Percentiles rank a stretch among this genome's conserved stretches.
Evolutionary conservation across 2,113 vertebrate genomes (phyloP).

Genomic region (Syngnathus scovelli): DNA sequence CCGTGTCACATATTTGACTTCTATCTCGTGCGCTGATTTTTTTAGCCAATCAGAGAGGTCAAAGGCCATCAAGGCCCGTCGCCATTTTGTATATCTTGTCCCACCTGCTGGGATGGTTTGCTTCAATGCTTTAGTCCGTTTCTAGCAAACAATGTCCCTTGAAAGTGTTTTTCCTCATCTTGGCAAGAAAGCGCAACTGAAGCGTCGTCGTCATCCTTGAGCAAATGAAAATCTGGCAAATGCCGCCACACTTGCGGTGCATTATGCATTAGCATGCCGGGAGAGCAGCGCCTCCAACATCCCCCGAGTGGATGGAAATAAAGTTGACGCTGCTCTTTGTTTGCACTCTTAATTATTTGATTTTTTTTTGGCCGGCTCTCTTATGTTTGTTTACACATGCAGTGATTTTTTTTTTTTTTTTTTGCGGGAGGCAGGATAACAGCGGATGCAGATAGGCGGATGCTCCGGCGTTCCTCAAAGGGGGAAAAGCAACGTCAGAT

Average conservation of each 20-base stretch:
- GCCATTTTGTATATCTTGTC: neutral
- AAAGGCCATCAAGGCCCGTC: too few species aligned
- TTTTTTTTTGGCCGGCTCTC: constrained; percentile 6
- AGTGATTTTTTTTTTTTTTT: constrained; percentile 67
- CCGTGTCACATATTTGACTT: too few species aligned
- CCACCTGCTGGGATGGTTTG: neutral
- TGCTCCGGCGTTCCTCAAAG: constrained; percentile 46
- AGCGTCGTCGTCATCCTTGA: neutral
- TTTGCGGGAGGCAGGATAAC: neutral
- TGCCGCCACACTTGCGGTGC: constrained; percentile 2
- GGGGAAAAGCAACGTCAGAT: constrained; percentile 24
- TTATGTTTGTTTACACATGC: constrained; percentile 65
- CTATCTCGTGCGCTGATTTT: too few species aligned
- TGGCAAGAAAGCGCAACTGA: neutral
- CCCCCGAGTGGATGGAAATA: constrained; percentile 74
- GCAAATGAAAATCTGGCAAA: neutral
- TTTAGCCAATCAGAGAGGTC: too few species aligned
- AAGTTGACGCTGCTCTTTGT: constrained; percentile 77
- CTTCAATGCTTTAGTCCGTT: neutral
- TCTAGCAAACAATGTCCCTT: neutral
- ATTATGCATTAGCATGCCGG: constrained; percentile 67
- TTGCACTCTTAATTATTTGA: constrained; percentile 67
- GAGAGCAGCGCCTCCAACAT: constrained; percentile 65
- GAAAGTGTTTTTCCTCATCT: neutral
- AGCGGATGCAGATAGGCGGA: constrained; percentile 59